Evolutionary conservation across 2,113 vertebrate species (phyloP), one percentile per base, ranked within the genome.

Genomic region (Eleginops maclovinus): DNA sequence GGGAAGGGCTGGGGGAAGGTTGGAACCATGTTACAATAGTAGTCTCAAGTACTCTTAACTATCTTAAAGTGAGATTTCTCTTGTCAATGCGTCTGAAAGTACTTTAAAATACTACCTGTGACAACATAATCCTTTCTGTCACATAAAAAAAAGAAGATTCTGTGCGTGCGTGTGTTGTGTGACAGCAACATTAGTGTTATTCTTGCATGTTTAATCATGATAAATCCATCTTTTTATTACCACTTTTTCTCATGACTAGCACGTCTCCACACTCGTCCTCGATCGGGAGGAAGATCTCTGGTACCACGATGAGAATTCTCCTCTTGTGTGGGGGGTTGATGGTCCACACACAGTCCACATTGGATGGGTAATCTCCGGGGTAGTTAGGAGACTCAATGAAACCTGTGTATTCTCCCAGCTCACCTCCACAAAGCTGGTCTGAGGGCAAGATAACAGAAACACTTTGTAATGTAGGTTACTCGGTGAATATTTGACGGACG

Each of bases 361-460:
- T 96, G 15, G 97, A 97, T 0, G 98, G 98, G 87, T 99, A 99
- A 82, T 99, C 97, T 72, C 98, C 98, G 0, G 98, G 98, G 82
- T 98, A 99, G 95, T 99, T 99, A 31, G 98, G 98, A 28, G 98
- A 99, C 94, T 99, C 98, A 0, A 99, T 97, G 87, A 97, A 99
- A 58, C 98, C 98, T 0, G 96, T 99, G 88, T 96, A 98, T 70
- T 98, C 98, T 0, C 98, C 97, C 75, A 99, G 94, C 85, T 99
- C 97, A 12, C 98, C 98, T n/a, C 98, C 98, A 16, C 98, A 99
- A 63, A 97, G 92, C 66, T 96, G 95, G 84, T 98, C 98, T 93
- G 59, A 68, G 63, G 60, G 54, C 17, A 62, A 26, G 41, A 75
- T 1, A 40, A 56, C 2, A 43, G 28, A 36, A 50, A 74, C 21